Evolutionary conservation across 2,797 vertebrate species (phyloP).

Genomic region (Neosilurus mollespiculum): DNA sequence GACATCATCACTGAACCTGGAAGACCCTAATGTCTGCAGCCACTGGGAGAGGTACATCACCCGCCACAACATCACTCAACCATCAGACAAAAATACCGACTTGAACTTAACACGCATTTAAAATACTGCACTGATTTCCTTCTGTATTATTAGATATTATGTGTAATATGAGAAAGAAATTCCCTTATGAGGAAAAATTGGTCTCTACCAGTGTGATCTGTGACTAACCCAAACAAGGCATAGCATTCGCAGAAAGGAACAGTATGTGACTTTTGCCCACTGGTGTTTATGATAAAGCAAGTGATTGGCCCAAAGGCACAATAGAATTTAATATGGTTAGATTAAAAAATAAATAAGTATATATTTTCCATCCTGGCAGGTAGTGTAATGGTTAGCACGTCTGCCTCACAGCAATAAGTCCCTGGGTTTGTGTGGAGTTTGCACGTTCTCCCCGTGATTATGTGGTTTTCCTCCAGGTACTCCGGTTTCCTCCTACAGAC

Average conservation of each 20-base stretch:
- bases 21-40: constrained; percentile 97
- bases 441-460: no score
- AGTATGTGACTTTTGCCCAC: background rate
- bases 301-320: background rate
- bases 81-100: background rate
- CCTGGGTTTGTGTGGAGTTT: no score
- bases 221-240: background rate
- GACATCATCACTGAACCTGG: constrained; percentile 82
- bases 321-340: background rate
- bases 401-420: no score
- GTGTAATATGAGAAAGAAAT: background rate
- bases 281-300: background rate
- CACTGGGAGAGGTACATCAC: constrained; percentile 94
- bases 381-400: no score
- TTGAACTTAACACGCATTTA: background rate
- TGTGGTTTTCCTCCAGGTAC: no score
- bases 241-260: background rate
- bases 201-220: background rate
- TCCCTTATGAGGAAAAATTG: background rate
- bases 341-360: background rate
- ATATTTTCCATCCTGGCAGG: background rate
- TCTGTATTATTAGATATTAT: background rate
- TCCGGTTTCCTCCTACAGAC: no score
- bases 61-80: background rate
- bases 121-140: background rate